Evolutionary conservation across 2,888 invertebrate genomes (phyloP).

Genomic region (Rosalia funebris): DNA sequence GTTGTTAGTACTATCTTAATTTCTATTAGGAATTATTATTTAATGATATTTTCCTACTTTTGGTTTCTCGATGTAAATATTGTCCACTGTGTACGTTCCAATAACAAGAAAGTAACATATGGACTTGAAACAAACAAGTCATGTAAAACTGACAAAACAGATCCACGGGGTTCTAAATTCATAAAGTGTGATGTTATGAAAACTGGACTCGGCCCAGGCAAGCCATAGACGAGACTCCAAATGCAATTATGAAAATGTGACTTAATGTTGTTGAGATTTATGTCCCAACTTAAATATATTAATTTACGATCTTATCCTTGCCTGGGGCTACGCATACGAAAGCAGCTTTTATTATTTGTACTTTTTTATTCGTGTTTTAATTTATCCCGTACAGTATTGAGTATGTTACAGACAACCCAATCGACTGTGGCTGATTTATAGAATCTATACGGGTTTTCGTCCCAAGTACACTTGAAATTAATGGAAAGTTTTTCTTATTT

Average conservation of each 20-base stretch:
- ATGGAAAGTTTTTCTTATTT: slow-evolving; percentile 3
- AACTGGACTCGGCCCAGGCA: slow-evolving; percentile 12
- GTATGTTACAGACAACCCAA: slow-evolving; percentile 42
- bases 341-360: slow-evolving; percentile 44
- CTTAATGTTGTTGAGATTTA: slow-evolving; percentile 64
- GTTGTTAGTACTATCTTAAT: too few species aligned
- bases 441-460: slow-evolving; percentile 18
- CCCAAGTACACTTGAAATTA: slow-evolving; percentile 8
- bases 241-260: slow-evolving; percentile 65
- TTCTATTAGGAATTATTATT: too few species aligned
- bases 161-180: slow-evolving; percentile 44
- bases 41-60: too few species aligned
- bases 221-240: slow-evolving; percentile 51
- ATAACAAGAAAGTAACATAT: slow-evolving; percentile 33
- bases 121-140: slow-evolving; percentile 39
- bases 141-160: slow-evolving; percentile 54
- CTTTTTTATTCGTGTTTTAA: slow-evolving; percentile 38
- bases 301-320: slow-evolving; percentile 63
- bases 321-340: slow-evolving; percentile 53
- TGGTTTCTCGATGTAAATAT: neutral
- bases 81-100: slow-evolving; percentile 9
- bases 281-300: slow-evolving; percentile 63
- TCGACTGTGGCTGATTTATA: slow-evolving; percentile 42
- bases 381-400: slow-evolving; percentile 43
- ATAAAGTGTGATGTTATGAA: slow-evolving; percentile 21